Evolutionary conservation across 1,140 invertebrate species (phyloP), one percentile per base, ranked within the genome.

Genomic region (Ooceraea biroi): DNA sequence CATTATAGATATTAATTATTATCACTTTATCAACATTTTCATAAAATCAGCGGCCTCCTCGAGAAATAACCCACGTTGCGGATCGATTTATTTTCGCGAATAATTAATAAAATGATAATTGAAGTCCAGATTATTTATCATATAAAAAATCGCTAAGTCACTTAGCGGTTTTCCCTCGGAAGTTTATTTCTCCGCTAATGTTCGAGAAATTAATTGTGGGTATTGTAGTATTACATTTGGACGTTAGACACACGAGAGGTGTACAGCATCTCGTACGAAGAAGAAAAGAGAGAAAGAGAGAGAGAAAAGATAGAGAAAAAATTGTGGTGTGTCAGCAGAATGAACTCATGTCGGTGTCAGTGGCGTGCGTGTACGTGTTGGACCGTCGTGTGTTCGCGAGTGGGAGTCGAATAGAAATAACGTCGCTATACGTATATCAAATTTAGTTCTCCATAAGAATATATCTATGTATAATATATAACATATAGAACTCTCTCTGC

Each of bases 341-440:
- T 71, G 71, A 27, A 17, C 61, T 46, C 14, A 36, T 44, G 65
- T 71, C 4, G 36, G 41, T 63, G 41, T 52, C 36, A 7, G 7
- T 36, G 36, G 41, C 72, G 63, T 73, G 55, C 12, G 71, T 88
- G 41, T 85, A 71, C 30, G 72, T 83, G 71, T 78, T 57, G 50
- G 41, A 80, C 8, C 30, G 22, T 69, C 44, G 50, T 82, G 58
- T 76, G 14, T 60, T 63, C 30, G 36, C 17, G 65, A 52, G 57
- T 85, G 50, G 83, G 68, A 86, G 63, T 92, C 91, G 89, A 91
- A 92, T 91, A 92, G 89, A 93, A 92, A 92, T 90, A 91, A 88
- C 88, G 89, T 88, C 25, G 22, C 14, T 85, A 84, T 91, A 85
- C 61, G 83, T 88, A 88, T 88, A 92, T 89, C 82, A 91, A 91